phyloP scores from a whole-genome alignment of 2,797 vertebrate genomes.

The Melanotaenia pygmaea region DNA sequence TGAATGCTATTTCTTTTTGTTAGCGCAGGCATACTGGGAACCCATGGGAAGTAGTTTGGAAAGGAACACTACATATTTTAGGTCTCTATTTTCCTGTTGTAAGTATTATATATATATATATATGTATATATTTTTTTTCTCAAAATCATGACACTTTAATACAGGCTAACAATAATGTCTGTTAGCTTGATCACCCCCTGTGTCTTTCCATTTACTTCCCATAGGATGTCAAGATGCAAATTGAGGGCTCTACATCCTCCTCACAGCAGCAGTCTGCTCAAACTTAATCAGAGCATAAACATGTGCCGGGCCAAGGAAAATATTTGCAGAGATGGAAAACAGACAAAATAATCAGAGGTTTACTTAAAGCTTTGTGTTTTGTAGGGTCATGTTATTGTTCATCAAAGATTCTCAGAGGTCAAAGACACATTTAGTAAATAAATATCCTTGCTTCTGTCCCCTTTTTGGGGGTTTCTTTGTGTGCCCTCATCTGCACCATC shows the following conservation, averaged over 20 bases:
- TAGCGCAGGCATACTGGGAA: constrained; percentile 34
- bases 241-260: constrained; percentile 55
- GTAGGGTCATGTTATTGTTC: constrained; percentile 51
- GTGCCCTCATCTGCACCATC: neutral
- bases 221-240: constrained; percentile 64
- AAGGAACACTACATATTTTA: constrained; percentile 3
- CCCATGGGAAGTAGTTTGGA: constrained; percentile 1
- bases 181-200: constrained; percentile 28
- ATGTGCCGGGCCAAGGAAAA: constrained; percentile 72
- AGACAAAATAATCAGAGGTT: constrained; percentile 58
- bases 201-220: constrained; percentile 54
- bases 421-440: constrained; percentile 27
- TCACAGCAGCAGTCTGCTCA: constrained; percentile 54
- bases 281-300: constrained; percentile 72
- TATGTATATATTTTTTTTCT: neutral
- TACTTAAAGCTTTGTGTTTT: constrained; percentile 38
- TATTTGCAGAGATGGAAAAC: constrained; percentile 70
- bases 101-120: constrained; percentile 4
- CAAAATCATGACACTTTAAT: constrained; percentile 30
- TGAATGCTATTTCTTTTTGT: constrained; percentile 28
- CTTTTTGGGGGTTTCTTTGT: neutral
- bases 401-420: constrained; percentile 43
- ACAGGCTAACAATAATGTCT: constrained; percentile 26
- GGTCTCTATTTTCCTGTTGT: constrained; percentile 22
- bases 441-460: constrained; percentile 24